Evolutionary conservation across 1,140 invertebrate species (phyloP).

Genomic region (Heterodera carotae): DNA sequence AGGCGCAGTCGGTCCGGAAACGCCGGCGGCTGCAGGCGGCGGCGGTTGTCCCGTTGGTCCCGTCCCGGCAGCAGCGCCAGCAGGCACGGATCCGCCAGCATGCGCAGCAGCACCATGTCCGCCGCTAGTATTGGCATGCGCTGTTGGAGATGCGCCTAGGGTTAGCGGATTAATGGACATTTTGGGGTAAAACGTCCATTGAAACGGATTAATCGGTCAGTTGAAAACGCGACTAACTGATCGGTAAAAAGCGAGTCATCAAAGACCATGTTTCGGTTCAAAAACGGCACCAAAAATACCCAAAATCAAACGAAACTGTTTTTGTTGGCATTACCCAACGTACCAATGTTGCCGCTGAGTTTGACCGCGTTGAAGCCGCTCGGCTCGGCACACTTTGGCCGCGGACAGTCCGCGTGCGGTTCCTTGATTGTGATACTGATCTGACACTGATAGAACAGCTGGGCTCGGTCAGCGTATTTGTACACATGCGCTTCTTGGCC

Average conservation of each 20-base stretch:
- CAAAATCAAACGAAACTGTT: too few species aligned
- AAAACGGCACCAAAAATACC: too few species aligned
- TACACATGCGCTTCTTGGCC: conserved; percentile 66
- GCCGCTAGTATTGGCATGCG: conserved; percentile 18
- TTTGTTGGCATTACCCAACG: too few species aligned
- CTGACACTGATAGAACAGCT: conserved; percentile 66
- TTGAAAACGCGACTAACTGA: too few species aligned
- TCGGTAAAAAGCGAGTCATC: too few species aligned
- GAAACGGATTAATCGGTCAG: too few species aligned
- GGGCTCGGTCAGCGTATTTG: conserved; percentile 65
- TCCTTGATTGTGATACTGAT: conserved; percentile 66
- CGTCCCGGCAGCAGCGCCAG: conserved; percentile 27
- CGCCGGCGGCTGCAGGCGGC: conserved; percentile 36
- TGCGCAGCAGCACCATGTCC: conserved; percentile 6
- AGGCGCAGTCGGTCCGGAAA: conserved; percentile 4
- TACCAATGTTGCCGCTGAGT: conserved; percentile 29
- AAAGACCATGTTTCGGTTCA: too few species aligned
- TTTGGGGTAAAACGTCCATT: too few species aligned
- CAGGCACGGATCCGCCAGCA: conserved; percentile 28
- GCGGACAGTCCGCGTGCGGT: conserved; percentile 60
- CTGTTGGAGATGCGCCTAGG: background rate
- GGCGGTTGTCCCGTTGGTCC: conserved; percentile 34
- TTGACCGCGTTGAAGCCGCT: conserved; percentile 62
- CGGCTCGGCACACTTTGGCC: conserved; percentile 62
- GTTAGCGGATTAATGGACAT: too few species aligned